phyloP scores from a whole-genome alignment of 2,888 invertebrate genomes.

The Standfussiana lucernea region DNA sequence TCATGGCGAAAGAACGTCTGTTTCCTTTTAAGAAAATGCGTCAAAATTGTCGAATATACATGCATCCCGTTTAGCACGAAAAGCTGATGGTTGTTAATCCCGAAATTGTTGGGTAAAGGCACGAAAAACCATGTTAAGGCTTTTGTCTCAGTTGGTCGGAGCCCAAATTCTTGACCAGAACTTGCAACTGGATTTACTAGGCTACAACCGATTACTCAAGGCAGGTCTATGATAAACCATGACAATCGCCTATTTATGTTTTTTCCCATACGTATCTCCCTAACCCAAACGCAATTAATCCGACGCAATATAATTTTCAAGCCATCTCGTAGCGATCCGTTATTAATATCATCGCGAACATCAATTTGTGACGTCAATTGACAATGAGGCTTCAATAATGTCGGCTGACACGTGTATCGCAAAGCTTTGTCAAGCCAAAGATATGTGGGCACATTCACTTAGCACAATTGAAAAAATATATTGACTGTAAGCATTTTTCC shows the following conservation, averaged over 20 bases:
- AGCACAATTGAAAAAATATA: slow-evolving; percentile 62
- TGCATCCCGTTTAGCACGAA: not conserved
- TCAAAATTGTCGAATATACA: not conserved
- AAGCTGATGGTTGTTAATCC: not conserved
- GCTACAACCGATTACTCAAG: not conserved
- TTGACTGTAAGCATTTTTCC: slow-evolving; percentile 23
- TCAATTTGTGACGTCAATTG: slow-evolving; percentile 46
- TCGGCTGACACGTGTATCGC: slow-evolving; percentile 59
- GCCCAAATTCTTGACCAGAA: not conserved
- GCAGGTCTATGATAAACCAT: not conserved
- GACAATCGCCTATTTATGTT: not conserved
- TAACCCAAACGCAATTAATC: slow-evolving; percentile 7
- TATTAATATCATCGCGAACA: slow-evolving; percentile 28
- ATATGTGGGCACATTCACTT: slow-evolving; percentile 46
- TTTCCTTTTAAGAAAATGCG: not conserved
- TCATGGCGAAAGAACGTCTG: not conserved
- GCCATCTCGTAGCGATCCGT: not conserved
- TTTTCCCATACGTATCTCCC: not conserved
- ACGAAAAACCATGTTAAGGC: not conserved
- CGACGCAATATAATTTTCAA: slow-evolving; percentile 24
- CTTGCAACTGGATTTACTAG: not conserved
- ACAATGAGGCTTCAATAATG: slow-evolving; percentile 48
- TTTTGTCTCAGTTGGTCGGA: no score
- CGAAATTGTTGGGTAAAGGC: not conserved
- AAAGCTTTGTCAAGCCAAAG: slow-evolving; percentile 46